A percentile compares a stretch with the other conserved stretches of the same genome.
phyloP scores from a whole-genome alignment of 1,140 invertebrate genomes.

The Plutomurus gul region DNA sequence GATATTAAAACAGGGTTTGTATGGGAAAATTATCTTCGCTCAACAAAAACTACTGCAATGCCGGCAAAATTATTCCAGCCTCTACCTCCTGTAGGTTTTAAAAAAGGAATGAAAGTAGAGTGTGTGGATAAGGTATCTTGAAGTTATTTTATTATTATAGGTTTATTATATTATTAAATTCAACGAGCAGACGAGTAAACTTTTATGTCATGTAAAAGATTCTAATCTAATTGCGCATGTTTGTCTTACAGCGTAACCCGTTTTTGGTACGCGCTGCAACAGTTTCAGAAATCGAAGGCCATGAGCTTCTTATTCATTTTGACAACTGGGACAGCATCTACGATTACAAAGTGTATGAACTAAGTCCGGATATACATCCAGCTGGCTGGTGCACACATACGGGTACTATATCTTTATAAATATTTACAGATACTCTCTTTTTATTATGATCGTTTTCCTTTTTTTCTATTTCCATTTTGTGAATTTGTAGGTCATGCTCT shows the following conservation, averaged over 20 bases:
- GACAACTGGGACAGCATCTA: conserved; percentile 88
- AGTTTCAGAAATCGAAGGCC: conserved; percentile 69
- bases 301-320: conserved; percentile 75
- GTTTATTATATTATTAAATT: not conserved
- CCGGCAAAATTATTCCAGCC: conserved; percentile 83
- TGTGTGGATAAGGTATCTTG: conserved; percentile 78
- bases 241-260: conserved; percentile 67
- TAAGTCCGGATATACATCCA: conserved; percentile 87
- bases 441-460: too few relatives aligned
- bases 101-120: conserved; percentile 85
- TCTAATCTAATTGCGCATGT: too few relatives aligned
- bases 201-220: not conserved
- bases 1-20: conserved; percentile 77
- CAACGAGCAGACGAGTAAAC: not conserved
- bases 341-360: conserved; percentile 85
- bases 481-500: conserved; percentile 78
- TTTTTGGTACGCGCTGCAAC: conserved; percentile 83
- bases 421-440: too few relatives aligned
- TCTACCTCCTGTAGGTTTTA: conserved; percentile 77
- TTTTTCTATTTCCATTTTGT: conserved; percentile 75
- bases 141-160: too few relatives aligned
- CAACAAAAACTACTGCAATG: conserved; percentile 74
- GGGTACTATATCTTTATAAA: too few relatives aligned
- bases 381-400: conserved; percentile 88
- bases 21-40: conserved; percentile 81